phyloP scores from a whole-genome alignment of 1,140 invertebrate species.

The Zaprionus vittiger region DNA sequence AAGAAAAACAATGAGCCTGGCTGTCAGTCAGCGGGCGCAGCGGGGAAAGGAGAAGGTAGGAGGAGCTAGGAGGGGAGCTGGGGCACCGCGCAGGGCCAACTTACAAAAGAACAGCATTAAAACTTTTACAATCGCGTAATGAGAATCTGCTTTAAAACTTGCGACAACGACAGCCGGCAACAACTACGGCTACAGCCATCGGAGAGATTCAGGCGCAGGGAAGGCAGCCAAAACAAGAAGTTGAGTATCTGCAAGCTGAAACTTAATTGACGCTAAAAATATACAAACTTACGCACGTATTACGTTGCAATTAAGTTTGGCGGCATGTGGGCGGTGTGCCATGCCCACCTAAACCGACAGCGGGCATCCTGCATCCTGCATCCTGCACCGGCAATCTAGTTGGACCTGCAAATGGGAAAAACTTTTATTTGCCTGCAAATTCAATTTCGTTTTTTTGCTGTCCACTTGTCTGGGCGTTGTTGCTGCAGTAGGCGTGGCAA shows the following conservation, averaged over 20 bases:
- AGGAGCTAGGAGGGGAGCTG: background rate
- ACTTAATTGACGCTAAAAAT: conserved; percentile 81
- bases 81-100: conserved; percentile 56
- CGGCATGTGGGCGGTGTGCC: conserved; percentile 20
- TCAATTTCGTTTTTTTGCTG: conserved; percentile 52
- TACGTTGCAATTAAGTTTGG: conserved; percentile 70
- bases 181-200: conserved; percentile 15
- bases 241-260: conserved; percentile 74
- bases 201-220: conserved; percentile 3
- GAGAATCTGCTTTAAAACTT: conserved; percentile 83
- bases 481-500: conserved; percentile 45
- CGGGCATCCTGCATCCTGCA: conserved; percentile 4
- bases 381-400: conserved; percentile 14
- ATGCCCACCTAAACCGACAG: conserved; percentile 16
- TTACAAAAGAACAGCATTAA: conserved; percentile 83
- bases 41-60: background rate
- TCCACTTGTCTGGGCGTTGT: background rate
- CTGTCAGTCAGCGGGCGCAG: conserved; percentile 11
- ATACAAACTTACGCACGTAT: conserved; percentile 75
- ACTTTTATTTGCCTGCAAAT: conserved; percentile 73
- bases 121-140: conserved; percentile 83
- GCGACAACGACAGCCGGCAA: conserved; percentile 68
- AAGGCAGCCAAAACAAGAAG: conserved; percentile 40
- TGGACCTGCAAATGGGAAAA: conserved; percentile 43
- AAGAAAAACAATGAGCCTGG: conserved; percentile 54